Evolutionary conservation across 2,888 invertebrate genomes (phyloP).

Genomic region (Parelbella ahira): DNA sequence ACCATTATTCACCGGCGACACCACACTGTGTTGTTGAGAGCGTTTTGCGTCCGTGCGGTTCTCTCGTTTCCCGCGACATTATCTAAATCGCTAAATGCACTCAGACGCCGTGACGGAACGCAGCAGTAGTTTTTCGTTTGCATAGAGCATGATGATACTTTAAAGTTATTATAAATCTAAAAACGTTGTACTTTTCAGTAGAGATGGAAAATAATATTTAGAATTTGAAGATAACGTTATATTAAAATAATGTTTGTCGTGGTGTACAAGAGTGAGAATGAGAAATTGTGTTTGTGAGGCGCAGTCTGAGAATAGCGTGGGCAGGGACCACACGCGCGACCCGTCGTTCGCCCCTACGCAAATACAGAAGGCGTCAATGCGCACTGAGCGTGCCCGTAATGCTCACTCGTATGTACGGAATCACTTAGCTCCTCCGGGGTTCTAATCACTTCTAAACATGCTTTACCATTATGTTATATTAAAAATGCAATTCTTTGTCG

Average conservation of each 20-base stretch:
- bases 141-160: no score
- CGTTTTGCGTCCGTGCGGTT: constrained; percentile 43
- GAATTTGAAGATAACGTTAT: constrained; percentile 5
- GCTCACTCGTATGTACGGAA: constrained; percentile 50
- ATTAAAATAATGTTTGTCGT: no score
- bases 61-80: constrained; percentile 54
- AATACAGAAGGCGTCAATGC: constrained; percentile 57
- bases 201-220: constrained; percentile 1
- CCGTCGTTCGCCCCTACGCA: constrained; percentile 57
- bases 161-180: no score
- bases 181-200: neutral
- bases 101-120: constrained; percentile 39
- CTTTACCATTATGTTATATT: constrained; percentile 60
- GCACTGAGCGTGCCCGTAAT: constrained; percentile 45
- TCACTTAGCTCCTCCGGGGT: constrained; percentile 54
- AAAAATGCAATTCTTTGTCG: constrained; percentile 66
- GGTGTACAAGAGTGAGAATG: constrained; percentile 2
- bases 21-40: constrained; percentile 48
- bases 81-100: constrained; percentile 72
- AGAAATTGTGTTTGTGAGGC: constrained; percentile 2
- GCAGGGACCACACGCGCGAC: constrained; percentile 67
- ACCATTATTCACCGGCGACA: constrained; percentile 41
- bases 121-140: constrained; percentile 7
- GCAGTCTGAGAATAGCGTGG: constrained; percentile 32
- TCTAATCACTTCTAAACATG: constrained; percentile 70